phyloP scores from a whole-genome alignment of 2,797 vertebrate species.

The Coregonus ussuriensis region DNA sequence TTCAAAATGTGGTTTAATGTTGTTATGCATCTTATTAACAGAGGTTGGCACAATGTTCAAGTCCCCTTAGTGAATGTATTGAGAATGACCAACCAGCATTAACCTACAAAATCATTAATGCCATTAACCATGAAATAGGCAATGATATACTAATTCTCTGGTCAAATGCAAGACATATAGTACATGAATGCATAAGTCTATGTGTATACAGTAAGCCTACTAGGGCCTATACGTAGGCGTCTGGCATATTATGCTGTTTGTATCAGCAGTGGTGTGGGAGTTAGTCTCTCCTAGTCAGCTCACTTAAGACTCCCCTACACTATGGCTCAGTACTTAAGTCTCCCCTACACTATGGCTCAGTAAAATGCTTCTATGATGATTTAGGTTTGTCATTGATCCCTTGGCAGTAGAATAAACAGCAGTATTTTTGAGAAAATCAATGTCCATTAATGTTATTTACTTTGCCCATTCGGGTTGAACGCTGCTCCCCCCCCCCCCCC shows the following conservation, averaged over 20 bases:
- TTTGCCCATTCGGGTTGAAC: constrained; percentile 38
- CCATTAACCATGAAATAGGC: background rate
- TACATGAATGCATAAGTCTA: constrained; percentile 10
- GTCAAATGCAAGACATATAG: constrained; percentile 12
- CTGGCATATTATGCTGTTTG: constrained; percentile 17
- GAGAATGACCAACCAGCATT: constrained; percentile 2
- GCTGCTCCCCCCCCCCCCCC: constrained; percentile 14
- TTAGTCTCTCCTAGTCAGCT: background rate
- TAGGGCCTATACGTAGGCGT: constrained; percentile 13
- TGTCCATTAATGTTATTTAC: constrained; percentile 52
- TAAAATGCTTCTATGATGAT: constrained; percentile 1
- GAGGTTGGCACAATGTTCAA: background rate
- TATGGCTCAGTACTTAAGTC: background rate
- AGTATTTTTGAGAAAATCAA: constrained; percentile 52
- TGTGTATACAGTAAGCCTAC: background rate
- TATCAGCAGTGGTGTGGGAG: constrained; percentile 11
- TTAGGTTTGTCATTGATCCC: constrained; percentile 31
- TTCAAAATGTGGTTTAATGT: background rate
- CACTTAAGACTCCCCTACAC: background rate
- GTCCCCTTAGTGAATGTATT: background rate
- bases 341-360: background rate
- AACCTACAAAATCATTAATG: constrained; percentile 11
- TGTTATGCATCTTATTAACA: background rate
- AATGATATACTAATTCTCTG: constrained; percentile 10
- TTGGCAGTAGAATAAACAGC: constrained; percentile 42